Base-by-base conservation (phyloP, 2,797 vertebrate species). In the Odontamblyopus rebecca region DNA sequence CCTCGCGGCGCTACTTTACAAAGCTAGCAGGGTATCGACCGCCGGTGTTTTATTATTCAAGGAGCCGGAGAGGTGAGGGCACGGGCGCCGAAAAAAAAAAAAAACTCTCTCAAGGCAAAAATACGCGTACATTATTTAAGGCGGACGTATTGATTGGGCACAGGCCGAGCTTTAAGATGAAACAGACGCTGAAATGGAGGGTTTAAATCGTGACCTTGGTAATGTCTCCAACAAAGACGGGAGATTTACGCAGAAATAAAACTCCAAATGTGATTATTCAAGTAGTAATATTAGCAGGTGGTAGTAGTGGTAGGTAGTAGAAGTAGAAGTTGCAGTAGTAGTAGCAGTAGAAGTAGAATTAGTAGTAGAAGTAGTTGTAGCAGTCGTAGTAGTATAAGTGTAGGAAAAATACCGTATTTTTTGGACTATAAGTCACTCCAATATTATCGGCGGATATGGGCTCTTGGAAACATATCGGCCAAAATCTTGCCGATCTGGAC, bases 11-110 rank as follows among this genome's bases (percentile, higher is more conserved):
- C 75, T 75, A 61, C 79, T 81, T 80, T 76, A 38, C 61, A 30
- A 73, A 63, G 74, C 77, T 56, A 4, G 63, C 75, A 19, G 48
- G 76, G 83, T 88, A 89, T 87, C 88, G 89, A 91, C 85, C 70
- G 41, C 69, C 69, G 5, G 44, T 72, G 13, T 27, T 81, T 63
- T 76, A 81, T 85, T 85, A 89, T 88, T 86, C 71, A 68, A 66
- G 72, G 51, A 3, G 59, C 32, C 16, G 76, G 48, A 44, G 23
- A 70, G 73, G 56, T 15, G 61, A 50, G 56, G 32, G 19, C 4
- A 30, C 3, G 4, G 41, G 41, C 41, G 13, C 38, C 12, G 41
- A 48, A 48, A 38, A 38, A 35, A 35, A 35, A 35, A 35, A 35
- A 35, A 35, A 38, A 15, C 16, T 13, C 44, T 48, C 44, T 48